Percentiles rank a stretch among this genome's conserved stretches.
These are phyloP conservation scores for Dasypogon diadema DNA, from an alignment of 2,888 invertebrate species.

Conservation along the genomic window DNA sequence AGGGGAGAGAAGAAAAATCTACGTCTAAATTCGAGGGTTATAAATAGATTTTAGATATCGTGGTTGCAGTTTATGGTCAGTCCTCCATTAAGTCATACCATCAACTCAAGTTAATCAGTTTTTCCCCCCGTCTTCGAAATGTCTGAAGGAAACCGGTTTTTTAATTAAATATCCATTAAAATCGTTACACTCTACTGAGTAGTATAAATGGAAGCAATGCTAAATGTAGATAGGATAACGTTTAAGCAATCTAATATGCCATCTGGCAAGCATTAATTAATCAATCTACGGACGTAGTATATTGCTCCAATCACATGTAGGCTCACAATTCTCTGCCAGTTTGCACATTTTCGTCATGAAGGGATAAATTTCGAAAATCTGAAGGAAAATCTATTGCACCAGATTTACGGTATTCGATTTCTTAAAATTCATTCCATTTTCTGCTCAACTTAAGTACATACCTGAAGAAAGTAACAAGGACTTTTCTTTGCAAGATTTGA, in stretches of 20 bases:
- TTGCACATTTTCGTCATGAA: no score
- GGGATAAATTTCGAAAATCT: no score
- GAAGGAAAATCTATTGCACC: no score
- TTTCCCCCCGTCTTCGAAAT: not conserved
- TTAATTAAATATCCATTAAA: constrained; percentile 39
- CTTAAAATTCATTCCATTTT: no score
- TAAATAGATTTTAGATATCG: constrained; percentile 5
- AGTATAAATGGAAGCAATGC: not conserved
- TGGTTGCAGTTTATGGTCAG: constrained; percentile 25
- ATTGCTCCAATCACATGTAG: no score
- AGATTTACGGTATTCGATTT: no score
- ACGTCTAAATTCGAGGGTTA: not conserved
- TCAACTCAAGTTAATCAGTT: constrained; percentile 16
- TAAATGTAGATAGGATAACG: no score
- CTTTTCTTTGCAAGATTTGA: not conserved
- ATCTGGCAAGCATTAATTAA: no score
- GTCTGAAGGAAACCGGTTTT: not conserved
- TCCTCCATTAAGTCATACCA: not conserved
- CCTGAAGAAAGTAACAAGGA: not conserved
- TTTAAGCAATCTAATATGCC: no score
- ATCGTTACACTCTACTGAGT: not conserved
- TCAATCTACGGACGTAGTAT: no score
- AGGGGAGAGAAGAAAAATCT: not conserved
- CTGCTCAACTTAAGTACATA: no score
- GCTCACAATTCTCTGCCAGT: no score